Evolutionary conservation across 1,140 invertebrate species (phyloP), one percentile per base, ranked within the genome.

Genomic region (Bursaphelenchus mucronatus): DNA sequence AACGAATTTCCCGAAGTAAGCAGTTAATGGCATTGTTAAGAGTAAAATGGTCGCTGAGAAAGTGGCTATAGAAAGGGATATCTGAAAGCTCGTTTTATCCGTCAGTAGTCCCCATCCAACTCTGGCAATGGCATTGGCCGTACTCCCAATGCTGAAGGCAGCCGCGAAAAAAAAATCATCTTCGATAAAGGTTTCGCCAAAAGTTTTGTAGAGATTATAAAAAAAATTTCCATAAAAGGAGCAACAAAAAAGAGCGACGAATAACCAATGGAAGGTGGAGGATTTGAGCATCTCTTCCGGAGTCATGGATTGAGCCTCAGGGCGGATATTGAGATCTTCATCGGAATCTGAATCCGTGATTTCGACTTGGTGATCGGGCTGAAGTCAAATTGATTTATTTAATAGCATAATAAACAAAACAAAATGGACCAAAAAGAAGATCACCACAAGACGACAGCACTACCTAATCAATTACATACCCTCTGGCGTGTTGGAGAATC

Each of bases 201-300:
- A 74, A 21, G 76, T 62, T 68, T 74, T 74, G 57, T 59, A 59
- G 10, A 59, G 57, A 43, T 81, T 80, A 55, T 80, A 80, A 52
- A 75, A 79, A 49, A 77, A 73, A 46, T 80, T 80, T 5, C 77
- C 79, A 49, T 81, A 80, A 45, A 81, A 80, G 10, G 73, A 80
- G 44, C 78, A 80, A 50, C 78, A 80, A 64, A 80, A 81, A 0
- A 81, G 70, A 3, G 79, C 66, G 7, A 67, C 66, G 41, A 81
- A 80, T 15, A 81, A 57, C 49, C 70, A 69, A 56, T 81, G 71
- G 61, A 80, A 80, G 9, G 78, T 80, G 17, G 73, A 68, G 13
- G 64, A 68, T 21, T 59, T 56, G 5, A 81, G 66, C 65, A 80
- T 72, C 61, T 81, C 67, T 3, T 11, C 40, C 0, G 76, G 57